Conservation (phyloP, 1,140 invertebrate genomes). For the Pseudoatta argentina region DNA sequence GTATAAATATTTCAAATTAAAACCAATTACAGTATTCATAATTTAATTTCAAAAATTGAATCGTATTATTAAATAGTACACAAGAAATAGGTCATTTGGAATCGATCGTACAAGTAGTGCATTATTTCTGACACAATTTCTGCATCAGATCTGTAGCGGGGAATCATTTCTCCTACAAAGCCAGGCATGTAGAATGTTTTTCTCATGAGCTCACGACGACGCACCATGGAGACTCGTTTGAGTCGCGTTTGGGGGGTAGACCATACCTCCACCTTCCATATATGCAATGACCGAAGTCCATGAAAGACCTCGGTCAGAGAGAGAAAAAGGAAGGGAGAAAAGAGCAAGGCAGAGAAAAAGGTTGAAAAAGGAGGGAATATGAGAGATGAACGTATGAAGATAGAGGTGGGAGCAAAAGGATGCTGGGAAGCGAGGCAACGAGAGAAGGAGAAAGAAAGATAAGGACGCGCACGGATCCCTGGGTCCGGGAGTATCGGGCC, state of each 20-base stretch:
- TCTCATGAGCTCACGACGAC: conserved; percentile 71
- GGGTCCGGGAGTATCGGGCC: conserved; percentile 73
- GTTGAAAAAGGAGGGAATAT: conserved; percentile 40
- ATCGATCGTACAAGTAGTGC: not conserved
- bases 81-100: not conserved
- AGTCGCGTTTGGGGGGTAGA: conserved; percentile 70
- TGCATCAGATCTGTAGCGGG: not conserved
- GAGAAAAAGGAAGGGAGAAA: not conserved
- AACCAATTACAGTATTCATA: not conserved
- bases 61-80: conserved; percentile 19
- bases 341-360: conserved; percentile 5
- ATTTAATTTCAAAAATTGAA: not conserved
- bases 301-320: conserved; percentile 14
- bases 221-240: conserved; percentile 71
- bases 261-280: conserved; percentile 77
- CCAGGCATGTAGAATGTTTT: conserved; percentile 63
- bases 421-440: conserved; percentile 37
- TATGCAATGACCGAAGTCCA: conserved; percentile 80
- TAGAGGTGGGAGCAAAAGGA: conserved; percentile 53
- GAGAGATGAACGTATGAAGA: conserved; percentile 38
- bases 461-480: conserved; percentile 65
- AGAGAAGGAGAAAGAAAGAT: conserved; percentile 54
- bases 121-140: conserved; percentile 10
- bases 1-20: not conserved
- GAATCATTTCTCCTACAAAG: conserved; percentile 39